These are phyloP conservation scores for Saguinus imperator DNA, from an alignment of 2,113 vertebrate species.

Conservation along the genomic window DNA sequence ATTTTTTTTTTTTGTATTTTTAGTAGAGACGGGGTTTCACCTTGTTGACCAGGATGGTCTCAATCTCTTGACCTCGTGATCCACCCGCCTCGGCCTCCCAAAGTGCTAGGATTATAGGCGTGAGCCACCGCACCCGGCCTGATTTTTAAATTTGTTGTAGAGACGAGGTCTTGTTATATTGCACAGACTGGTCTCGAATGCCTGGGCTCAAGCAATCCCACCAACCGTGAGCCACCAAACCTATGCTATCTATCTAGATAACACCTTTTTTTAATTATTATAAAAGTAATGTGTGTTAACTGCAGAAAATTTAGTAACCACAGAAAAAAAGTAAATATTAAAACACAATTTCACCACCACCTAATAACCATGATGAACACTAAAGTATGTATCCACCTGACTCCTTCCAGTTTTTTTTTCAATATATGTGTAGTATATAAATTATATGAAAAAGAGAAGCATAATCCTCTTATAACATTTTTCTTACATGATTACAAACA, in stretches of 20 bases:
- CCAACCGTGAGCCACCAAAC: no score
- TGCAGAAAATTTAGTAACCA: slow-evolving; percentile 21
- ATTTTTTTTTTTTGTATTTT: no score
- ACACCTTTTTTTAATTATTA: neutral
- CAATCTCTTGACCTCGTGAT: no score
- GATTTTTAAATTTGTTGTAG: no score
- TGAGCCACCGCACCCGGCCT: no score
- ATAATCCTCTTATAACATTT: neutral
- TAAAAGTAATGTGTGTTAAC: neutral
- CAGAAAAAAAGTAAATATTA: neutral
- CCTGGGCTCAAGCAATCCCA: no score
- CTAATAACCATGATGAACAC: neutral
- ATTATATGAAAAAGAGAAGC: neutral
- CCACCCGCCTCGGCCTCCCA: no score
- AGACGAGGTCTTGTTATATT: no score
- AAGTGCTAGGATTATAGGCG: no score
- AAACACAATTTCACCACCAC: neutral
- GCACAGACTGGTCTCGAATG: no score
- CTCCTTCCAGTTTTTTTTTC: neutral
- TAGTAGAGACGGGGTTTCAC: no score
- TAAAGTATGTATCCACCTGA: neutral
- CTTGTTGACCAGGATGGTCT: no score
- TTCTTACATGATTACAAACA: neutral
- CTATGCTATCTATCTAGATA: neutral
- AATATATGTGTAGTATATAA: neutral